Evolutionary conservation across 1,140 invertebrate species (phyloP).

Genomic region (Luehdorfia chinensis): DNA sequence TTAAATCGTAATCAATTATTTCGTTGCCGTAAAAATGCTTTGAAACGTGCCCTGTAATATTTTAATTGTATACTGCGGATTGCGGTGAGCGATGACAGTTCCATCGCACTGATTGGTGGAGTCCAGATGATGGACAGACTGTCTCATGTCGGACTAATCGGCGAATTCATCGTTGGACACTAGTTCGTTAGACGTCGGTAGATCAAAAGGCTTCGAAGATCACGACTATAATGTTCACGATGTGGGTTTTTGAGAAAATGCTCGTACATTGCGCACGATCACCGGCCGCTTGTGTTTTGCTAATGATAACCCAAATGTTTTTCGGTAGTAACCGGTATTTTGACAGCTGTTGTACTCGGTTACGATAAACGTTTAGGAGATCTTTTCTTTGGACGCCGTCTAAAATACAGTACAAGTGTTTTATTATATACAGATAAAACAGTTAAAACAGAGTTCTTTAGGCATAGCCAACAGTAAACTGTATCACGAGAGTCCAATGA

Average conservation of each 20-base stretch:
- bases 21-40: no score
- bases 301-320: conserved; percentile 23
- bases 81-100: conserved; percentile 34
- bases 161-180: conserved; percentile 49
- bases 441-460: no score
- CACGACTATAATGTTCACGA: conserved; percentile 58
- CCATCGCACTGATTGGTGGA: conserved; percentile 21
- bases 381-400: background rate
- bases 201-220: conserved; percentile 53
- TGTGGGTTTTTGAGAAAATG: conserved; percentile 56
- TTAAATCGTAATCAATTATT: no score
- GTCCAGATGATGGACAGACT: conserved; percentile 39
- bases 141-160: conserved; percentile 43
- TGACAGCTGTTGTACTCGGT: conserved; percentile 11
- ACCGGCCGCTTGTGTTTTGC: conserved; percentile 25
- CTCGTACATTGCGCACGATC: conserved; percentile 54
- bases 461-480: no score
- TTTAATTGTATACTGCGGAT: no score
- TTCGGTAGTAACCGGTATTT: conserved; percentile 16
- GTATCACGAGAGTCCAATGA: no score
- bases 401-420: no score
- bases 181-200: conserved; percentile 54
- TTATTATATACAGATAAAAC: no score
- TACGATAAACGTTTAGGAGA: conserved; percentile 1
- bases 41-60: no score